Evolutionary conservation across 2,888 invertebrate genomes (phyloP).

Genomic region (Drosophila siamana): DNA sequence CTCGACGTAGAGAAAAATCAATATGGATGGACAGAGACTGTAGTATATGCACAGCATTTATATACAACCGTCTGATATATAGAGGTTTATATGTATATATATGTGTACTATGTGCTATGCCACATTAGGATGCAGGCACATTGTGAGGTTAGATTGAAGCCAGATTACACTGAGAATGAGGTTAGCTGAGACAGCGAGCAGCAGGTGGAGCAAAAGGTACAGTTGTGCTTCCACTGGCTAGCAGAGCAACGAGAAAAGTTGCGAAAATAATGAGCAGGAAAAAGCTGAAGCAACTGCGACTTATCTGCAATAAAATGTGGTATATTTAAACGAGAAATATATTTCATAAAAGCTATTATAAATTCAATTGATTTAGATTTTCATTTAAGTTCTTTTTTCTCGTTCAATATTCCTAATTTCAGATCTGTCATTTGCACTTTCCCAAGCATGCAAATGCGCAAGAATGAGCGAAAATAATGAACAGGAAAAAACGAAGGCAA

Average conservation of each 20-base stretch:
- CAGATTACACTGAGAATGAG: constrained; percentile 29
- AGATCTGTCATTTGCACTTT: neutral
- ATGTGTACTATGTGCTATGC: constrained; percentile 6
- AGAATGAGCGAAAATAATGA: no score
- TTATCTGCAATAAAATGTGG: no score
- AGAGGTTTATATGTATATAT: neutral
- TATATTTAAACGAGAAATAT: no score
- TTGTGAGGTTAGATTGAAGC: constrained; percentile 41
- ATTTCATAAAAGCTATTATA: no score
- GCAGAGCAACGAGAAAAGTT: neutral
- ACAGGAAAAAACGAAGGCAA: no score
- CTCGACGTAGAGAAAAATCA: constrained; percentile 60
- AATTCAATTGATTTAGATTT: no score
- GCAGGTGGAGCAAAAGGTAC: constrained; percentile 3
- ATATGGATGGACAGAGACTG: constrained; percentile 67
- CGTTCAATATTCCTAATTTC: no score
- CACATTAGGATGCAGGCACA: constrained; percentile 38
- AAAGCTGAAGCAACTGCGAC: no score
- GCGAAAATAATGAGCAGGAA: neutral
- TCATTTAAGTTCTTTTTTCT: no score
- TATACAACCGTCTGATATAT: constrained; percentile 4
- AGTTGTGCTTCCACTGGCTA: constrained; percentile 2
- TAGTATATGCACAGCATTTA: constrained; percentile 25
- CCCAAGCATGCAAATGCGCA: neutral
- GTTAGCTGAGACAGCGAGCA: constrained; percentile 21